Conservation (phyloP, 2,888 invertebrate species). For the Melolontha melolontha region DNA sequence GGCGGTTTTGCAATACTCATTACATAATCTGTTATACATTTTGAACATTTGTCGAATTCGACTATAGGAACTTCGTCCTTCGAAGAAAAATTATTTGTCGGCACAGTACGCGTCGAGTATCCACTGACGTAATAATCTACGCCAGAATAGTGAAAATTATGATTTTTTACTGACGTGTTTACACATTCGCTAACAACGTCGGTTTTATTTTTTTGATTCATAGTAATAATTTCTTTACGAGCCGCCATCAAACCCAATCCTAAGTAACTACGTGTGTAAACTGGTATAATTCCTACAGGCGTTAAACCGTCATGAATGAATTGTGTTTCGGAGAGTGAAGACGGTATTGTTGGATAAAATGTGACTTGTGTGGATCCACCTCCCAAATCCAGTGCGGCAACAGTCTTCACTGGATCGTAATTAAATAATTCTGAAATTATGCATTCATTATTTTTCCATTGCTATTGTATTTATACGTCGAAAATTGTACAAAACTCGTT, state of each 20-base stretch:
- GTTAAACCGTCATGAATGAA: slow-evolving; percentile 72
- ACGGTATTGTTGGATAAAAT: slow-evolving; percentile 69
- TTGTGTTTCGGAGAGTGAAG: slow-evolving; percentile 67
- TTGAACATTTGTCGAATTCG: slow-evolving; percentile 71
- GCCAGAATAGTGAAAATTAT: slow-evolving; percentile 82
- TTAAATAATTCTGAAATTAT: slow-evolving; percentile 69
- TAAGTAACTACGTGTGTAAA: slow-evolving; percentile 88
- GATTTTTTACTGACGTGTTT: slow-evolving; percentile 79
- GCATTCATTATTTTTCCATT: background rate
- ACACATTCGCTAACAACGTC: slow-evolving; percentile 77
- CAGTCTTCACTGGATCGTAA: slow-evolving; percentile 70
- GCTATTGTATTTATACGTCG: too few species aligned
- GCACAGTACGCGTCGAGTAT: slow-evolving; percentile 57
- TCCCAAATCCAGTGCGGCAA: slow-evolving; percentile 93
- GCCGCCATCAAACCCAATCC: slow-evolving; percentile 94
- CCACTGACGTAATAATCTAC: slow-evolving; percentile 78
- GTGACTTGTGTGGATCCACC: slow-evolving; percentile 88
- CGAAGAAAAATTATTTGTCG: slow-evolving; percentile 65
- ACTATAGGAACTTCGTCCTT: slow-evolving; percentile 75
- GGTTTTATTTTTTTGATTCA: slow-evolving; percentile 67
- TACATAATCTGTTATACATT: slow-evolving; percentile 71
- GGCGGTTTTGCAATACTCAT: slow-evolving; percentile 63
- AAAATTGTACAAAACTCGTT: too few species aligned
- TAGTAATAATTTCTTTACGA: slow-evolving; percentile 79
- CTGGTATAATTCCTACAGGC: slow-evolving; percentile 71